These are phyloP conservation scores for Graphium colonna DNA, from an alignment of 2,888 invertebrate genomes.

Conservation along the genomic window DNA sequence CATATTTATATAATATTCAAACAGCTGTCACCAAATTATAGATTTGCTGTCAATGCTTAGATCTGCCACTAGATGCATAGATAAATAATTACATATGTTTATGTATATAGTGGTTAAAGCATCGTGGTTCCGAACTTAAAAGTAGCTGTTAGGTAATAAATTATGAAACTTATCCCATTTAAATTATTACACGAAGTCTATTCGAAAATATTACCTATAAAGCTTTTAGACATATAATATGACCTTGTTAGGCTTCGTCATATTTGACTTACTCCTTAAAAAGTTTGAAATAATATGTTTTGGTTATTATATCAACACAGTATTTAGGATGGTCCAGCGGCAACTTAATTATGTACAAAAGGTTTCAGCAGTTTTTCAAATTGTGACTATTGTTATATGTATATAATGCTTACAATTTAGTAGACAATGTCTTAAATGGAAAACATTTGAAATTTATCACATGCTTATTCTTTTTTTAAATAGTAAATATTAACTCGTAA, in stretches of 20 bases:
- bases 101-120: slow-evolving; percentile 50
- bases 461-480: slow-evolving; percentile 32
- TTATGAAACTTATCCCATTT: not conserved
- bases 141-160: slow-evolving; percentile 31
- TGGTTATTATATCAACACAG: not conserved
- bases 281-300: no score
- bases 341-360: slow-evolving; percentile 35
- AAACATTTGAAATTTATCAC: slow-evolving; percentile 37
- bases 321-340: not conserved
- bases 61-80: slow-evolving; percentile 50
- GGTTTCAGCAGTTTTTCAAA: slow-evolving; percentile 32
- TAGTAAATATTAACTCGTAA: slow-evolving; percentile 36
- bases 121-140: slow-evolving; percentile 39
- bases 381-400: slow-evolving; percentile 49
- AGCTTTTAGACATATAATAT: not conserved
- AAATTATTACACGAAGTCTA: not conserved
- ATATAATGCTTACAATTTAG: slow-evolving; percentile 63
- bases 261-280: not conserved
- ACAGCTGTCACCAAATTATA: slow-evolving; percentile 42
- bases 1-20: slow-evolving; percentile 27
- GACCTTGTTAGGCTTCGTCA: not conserved
- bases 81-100: slow-evolving; percentile 34
- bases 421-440: slow-evolving; percentile 42
- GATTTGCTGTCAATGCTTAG: slow-evolving; percentile 36
- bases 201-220: not conserved